Evolutionary conservation across 2,113 vertebrate genomes (phyloP), one percentile per base, ranked within the genome.

Genomic region (Tiliqua scincoides): DNA sequence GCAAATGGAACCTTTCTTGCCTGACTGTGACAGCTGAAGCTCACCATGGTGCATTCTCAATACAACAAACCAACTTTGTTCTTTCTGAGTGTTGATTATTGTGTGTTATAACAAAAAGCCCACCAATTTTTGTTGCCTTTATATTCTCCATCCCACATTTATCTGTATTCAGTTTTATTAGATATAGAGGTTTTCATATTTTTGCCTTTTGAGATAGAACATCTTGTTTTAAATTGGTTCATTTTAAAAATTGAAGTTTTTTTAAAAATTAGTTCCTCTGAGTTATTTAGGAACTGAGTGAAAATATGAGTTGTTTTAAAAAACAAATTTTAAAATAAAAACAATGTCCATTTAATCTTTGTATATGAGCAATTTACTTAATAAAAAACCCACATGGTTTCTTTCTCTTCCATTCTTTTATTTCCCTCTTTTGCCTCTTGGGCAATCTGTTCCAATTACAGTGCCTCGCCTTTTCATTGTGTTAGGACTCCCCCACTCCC

Each of bases 391-490:
- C 76, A 89, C 27, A 79, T 77, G 78, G 88, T 90, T 92, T 88
- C 75, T 85, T 18, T 79, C 57, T 87, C n/a, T 57, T 81, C 83
- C 59, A 78, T 30, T 17, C 62, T 65, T 40, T 57, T 32, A 75
- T 85, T 48, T 90, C 54, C 82, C 84, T 77, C 77, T 89, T 72
- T 84, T 67, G 85, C 91, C 81, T 87, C 20, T 10, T 61, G 62
- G 85, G 92, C 89, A 94, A 89, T 89, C 88, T 91, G 79, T 84
- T 92, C 84, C 95, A 89, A 95, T 92, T 93, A 91, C 82, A 91
- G 83, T 79, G 79, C 89, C 86, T 89, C 88, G 84, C 78, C 43
- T 91, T 94, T 67, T 92, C 86, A 91, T 75, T 93, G 82, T 89
- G 84, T 90, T 86, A 90, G 82, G 91, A 85, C 92, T 92, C 86